Conservation (phyloP, 2,113 vertebrate genomes). For the Aythya baeri region DNA sequence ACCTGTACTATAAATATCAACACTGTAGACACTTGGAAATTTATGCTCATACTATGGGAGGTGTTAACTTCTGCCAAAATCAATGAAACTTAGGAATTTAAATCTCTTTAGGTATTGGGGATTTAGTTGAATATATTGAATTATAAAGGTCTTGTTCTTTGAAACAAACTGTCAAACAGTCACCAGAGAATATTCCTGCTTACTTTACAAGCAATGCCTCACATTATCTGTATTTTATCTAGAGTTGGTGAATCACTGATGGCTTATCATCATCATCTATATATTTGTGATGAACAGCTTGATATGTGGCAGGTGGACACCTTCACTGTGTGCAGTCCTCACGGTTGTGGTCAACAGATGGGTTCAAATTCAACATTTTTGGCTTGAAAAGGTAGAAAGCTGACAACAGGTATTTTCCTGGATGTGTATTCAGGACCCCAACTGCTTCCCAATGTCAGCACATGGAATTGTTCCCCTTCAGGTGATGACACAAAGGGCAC, state of each 20-base stretch:
- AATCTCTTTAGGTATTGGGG: background rate
- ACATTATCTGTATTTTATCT: background rate
- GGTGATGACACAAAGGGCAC: background rate
- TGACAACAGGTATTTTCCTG: background rate
- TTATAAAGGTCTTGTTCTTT: background rate
- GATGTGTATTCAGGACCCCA: background rate
- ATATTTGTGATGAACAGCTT: background rate
- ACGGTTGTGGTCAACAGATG: background rate
- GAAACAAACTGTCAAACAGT: background rate
- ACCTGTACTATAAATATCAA: background rate
- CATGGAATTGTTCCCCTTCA: background rate
- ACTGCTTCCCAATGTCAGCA: background rate
- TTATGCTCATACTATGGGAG: background rate
- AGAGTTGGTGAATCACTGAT: background rate
- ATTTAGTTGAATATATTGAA: background rate
- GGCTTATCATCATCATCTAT: background rate
- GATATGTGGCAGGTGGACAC: background rate
- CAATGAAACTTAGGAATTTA: conserved; percentile 5
- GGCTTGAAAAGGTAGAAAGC: background rate
- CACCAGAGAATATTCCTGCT: background rate
- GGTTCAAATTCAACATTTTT: background rate
- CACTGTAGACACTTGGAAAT: background rate
- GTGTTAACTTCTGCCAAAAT: background rate
- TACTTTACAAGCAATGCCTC: background rate
- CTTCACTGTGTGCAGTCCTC: background rate